Evolutionary conservation across 2,113 vertebrate species (phyloP).

Genomic region (Podarcis cretensis): DNA sequence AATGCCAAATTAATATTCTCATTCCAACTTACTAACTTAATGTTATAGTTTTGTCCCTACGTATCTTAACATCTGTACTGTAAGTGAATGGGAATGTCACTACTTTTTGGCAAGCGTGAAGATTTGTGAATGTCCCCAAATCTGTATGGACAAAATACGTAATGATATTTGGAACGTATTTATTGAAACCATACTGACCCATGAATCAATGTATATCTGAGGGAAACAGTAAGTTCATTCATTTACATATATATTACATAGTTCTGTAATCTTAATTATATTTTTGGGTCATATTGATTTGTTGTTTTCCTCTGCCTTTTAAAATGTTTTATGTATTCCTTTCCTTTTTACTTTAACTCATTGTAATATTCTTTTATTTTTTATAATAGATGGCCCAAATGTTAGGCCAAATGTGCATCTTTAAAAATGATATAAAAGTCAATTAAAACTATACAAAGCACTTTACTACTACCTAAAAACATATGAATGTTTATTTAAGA

Average conservation of each 20-base stretch:
- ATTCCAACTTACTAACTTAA: not conserved
- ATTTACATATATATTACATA: no score
- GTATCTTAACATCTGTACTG: not conserved
- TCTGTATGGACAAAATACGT: no score
- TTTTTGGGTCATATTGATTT: no score
- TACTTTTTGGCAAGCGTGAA: not conserved
- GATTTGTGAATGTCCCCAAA: not conserved
- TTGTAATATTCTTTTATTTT: no score
- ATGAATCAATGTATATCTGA: no score
- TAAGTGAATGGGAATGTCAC: not conserved
- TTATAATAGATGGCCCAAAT: not conserved
- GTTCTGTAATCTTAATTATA: no score
- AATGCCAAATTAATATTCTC: slow-evolving; percentile 20
- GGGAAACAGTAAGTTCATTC: no score
- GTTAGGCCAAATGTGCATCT: not conserved
- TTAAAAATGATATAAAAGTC: not conserved
- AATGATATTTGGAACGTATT: no score
- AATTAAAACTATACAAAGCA: not conserved
- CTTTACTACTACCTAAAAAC: not conserved
- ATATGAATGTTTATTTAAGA: not conserved
- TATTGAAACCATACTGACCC: no score
- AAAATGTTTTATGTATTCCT: not conserved
- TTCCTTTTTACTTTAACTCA: not conserved
- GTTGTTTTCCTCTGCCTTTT: no score
- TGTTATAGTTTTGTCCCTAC: slow-evolving; percentile 18